Base-by-base conservation (phyloP, 2,113 vertebrate species). In the Takifugu flavidus region DNA sequence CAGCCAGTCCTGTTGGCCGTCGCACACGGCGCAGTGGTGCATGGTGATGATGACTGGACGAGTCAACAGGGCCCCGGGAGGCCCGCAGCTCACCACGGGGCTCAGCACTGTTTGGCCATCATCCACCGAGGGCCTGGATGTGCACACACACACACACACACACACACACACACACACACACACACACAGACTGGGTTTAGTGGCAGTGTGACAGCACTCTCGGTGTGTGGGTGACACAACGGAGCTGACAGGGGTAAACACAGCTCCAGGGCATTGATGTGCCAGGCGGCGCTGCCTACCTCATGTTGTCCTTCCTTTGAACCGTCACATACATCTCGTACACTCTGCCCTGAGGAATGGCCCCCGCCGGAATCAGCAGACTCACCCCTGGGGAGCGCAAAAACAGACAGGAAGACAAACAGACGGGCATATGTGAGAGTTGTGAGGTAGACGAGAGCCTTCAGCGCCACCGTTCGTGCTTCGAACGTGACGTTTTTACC, bases 251-350 rank as follows among this genome's bases (percentile, higher is more conserved):
- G 72, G 64, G 47, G 56, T 71, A 44, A 83, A 78, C 63, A 68
- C 25, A 29, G 66, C 43, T 75, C 49, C 53, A 49, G 67, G n/a
- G 52, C 12, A 46, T 44, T 46, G 53, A 59, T 47, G 51, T 62
- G 65, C 20, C 62, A 53, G 62, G 31, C 13, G 20, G 75, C 29
- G 20, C 73, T 20, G 51, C 47, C 83, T 95, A 98, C 96, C 96
- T 99, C 95, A 98, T 93, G 84, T 83, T 95, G 81, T 98, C 96
- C 86, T 95, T 98, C 90, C 96, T 95, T 89, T 98, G 95, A 68
- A 99, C 95, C 14, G 95, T 98, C 92, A 99, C 92, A 71, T 96
- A 98, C 96, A 99, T 98, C 89, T 99, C 96, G 57, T 97, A 99
- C 74, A 95, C 95, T 86, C 96, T 92, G 63, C 96, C 96, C 89